Base-by-base conservation (phyloP, 2,113 vertebrate genomes). In the Dolichallabes microphthalmus region DNA sequence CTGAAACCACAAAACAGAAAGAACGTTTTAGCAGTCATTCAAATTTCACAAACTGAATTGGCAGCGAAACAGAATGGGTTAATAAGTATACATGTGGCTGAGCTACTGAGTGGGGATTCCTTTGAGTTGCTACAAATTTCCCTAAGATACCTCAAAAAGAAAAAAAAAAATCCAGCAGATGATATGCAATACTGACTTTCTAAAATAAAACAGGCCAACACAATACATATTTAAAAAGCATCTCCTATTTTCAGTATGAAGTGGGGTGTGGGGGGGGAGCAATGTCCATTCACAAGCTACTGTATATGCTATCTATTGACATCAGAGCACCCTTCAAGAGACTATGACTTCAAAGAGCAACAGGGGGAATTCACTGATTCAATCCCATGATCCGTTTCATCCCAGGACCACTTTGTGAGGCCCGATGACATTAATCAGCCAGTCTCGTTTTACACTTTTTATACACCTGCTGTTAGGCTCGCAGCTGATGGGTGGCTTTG, bases 261-360 rank as follows among this genome's bases (percentile, higher is more conserved):
- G 55, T 60, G 57, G n/a, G n/a, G n/a, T n/a, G n/a, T n/a, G n/a
- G n/a, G n/a, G n/a, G 60, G n/a, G 80, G 61, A 84, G 88, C 78
- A 91, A 90, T 92, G 86, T 57, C 86, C 85, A 91, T 92, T 94
- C 87, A 92, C 82, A 73, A 80, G 83, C 86, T 81, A n/a, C n/a
- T n/a, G n/a, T n/a, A 58, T 89, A 58, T 88, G 89, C 89, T 89
- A 92, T 94, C 92, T 93, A 92, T 89, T 91, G 93, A 91, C 85
- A 93, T 92, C 92, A 95, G 93, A 93, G 88, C 86, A 89, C 90
- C 81, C 85, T 84, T 88, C 91, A 92, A 92, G 91, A 90, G 82
- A 91, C 84, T 83, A 83, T 85, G 87, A 91, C 88, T 94, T 94
- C 92, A 94, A 94, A 94, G 3, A 5, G 39, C 94, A 93, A 92